Base-by-base conservation (phyloP, 2,888 invertebrate species). In the Adelphocoris suturalis region DNA sequence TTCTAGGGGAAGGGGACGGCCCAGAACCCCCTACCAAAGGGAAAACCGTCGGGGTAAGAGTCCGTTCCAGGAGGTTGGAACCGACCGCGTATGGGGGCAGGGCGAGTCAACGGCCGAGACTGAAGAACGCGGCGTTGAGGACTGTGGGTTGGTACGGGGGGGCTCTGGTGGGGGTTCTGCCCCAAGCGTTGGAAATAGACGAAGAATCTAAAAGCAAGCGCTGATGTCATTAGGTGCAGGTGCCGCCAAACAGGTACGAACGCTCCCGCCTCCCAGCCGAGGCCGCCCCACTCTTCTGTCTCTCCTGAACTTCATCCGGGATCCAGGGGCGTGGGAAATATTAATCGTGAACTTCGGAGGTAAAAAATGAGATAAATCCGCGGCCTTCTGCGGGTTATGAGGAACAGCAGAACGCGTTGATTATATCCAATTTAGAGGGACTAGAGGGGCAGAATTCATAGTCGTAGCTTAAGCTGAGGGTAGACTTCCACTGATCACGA, bases 171-270 rank as follows among this genome's bases (percentile, higher is more conserved):
- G 82, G 82, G 82, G 52, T 9, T 27, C 82, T 19, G 78, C 46
- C 68, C 68, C 78, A 78, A 78, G 47, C 82, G 82, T 85, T 85
- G 28, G 85, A 85, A 85, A 85, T 85, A 85, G 85, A 68, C 68
- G 68, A 82, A 85, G 82, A 47, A 48, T 52, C 85, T 85, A 85
- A 85, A 85, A 85, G 46, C 68, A 85, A 37, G 68, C 28, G 85
- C 28, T 85, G 85, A 85, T 85, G 61, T 85, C 85, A 85, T 85
- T 85, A 85, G 37, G 37, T 85, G 48, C 85, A 85, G 85, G 85
- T 85, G 68, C 85, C 85, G 85, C 85, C 85, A 85, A 85, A 85
- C 85, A 61, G 85, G 68, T 61, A 61, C 85, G 82, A 13, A 13
- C 23, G 37, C 28, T 81, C 47, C 37, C 37, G 16, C 27, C 82